A percentile compares a stretch with the other conserved stretches of the same genome.
Conservation (phyloP, 1,140 invertebrate species). For the Macrocentrus cingulum region DNA sequence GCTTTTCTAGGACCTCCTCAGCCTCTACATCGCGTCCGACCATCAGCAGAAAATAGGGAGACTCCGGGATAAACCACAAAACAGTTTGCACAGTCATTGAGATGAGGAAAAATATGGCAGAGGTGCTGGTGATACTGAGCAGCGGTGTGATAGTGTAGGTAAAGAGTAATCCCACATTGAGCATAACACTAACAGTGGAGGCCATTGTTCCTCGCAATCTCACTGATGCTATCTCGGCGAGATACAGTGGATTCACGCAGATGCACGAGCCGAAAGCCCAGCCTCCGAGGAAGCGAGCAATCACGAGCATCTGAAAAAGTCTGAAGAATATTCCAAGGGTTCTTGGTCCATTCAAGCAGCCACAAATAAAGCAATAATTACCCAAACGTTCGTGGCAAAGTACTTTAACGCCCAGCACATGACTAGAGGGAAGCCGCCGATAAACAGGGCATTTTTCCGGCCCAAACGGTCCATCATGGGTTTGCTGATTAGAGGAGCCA, state of each 20-base stretch:
- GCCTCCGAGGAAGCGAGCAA: slow-evolving; percentile 61
- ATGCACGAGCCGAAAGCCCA: slow-evolving; percentile 66
- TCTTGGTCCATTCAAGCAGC: too few relatives aligned
- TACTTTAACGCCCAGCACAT: slow-evolving; percentile 66
- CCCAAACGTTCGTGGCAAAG: slow-evolving; percentile 55
- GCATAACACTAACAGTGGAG: slow-evolving; percentile 62
- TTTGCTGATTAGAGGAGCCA: slow-evolving; percentile 46
- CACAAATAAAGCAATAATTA: too few relatives aligned
- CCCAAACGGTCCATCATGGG: slow-evolving; percentile 61
- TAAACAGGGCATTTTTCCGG: slow-evolving; percentile 65
- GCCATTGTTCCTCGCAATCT: slow-evolving; percentile 66
- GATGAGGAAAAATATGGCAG: slow-evolving; percentile 39
- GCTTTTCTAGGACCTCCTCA: slow-evolving; percentile 31
- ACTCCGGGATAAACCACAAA: slow-evolving; percentile 58
- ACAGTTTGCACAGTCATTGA: slow-evolving; percentile 43
- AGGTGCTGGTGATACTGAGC: slow-evolving; percentile 30
- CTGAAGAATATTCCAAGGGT: not conserved
- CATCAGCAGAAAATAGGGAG: slow-evolving; percentile 47
- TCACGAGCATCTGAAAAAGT: slow-evolving; percentile 29
- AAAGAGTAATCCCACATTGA: slow-evolving; percentile 57
- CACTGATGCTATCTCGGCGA: slow-evolving; percentile 66
- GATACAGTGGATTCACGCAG: slow-evolving; percentile 64
- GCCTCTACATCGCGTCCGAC: slow-evolving; percentile 26
- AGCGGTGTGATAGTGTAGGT: slow-evolving; percentile 50
- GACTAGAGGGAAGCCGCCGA: slow-evolving; percentile 62